Evolutionary conservation across 2,797 vertebrate genomes (phyloP).

Genomic region (Chrosomus eos): DNA sequence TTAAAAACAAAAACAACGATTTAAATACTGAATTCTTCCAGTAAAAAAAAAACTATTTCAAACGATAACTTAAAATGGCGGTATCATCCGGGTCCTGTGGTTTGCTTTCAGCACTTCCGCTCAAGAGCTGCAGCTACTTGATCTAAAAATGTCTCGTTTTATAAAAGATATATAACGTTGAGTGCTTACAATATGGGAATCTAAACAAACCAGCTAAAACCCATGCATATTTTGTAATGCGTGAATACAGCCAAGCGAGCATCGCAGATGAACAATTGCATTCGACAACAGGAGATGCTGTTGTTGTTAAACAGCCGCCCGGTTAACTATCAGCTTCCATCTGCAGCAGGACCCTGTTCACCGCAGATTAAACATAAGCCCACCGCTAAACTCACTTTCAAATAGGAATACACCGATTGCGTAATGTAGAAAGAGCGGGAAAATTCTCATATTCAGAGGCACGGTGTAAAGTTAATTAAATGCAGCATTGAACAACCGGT

Average conservation of each 20-base stretch:
- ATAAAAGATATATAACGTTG: too few relatives aligned
- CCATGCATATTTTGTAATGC: accelerated
- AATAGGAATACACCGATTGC: accelerated
- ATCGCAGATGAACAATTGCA: accelerated
- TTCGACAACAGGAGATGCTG: too few relatives aligned
- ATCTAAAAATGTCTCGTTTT: not conserved
- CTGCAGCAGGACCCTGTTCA: not conserved
- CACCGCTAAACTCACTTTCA: not conserved
- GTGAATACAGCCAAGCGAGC: not conserved
- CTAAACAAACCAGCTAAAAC: too few relatives aligned
- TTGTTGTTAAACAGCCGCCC: too few relatives aligned
- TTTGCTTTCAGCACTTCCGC: slow-evolving; percentile 20
- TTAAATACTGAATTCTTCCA: accelerated
- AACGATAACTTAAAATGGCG: slow-evolving; percentile 27
- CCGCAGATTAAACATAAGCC: not conserved
- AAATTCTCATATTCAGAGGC: not conserved
- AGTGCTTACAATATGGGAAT: too few relatives aligned
- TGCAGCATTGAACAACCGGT: not conserved
- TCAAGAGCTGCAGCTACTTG: not conserved
- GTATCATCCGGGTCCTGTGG: slow-evolving; percentile 1
- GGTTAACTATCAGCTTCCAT: not conserved
- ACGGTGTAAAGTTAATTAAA: not conserved
- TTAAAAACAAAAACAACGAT: not conserved
- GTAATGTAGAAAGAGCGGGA: slow-evolving; percentile 38
- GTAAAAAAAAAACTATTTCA: too few relatives aligned